phyloP scores from a whole-genome alignment of 2,888 invertebrate genomes.

The Andrena haemorrhoa region DNA sequence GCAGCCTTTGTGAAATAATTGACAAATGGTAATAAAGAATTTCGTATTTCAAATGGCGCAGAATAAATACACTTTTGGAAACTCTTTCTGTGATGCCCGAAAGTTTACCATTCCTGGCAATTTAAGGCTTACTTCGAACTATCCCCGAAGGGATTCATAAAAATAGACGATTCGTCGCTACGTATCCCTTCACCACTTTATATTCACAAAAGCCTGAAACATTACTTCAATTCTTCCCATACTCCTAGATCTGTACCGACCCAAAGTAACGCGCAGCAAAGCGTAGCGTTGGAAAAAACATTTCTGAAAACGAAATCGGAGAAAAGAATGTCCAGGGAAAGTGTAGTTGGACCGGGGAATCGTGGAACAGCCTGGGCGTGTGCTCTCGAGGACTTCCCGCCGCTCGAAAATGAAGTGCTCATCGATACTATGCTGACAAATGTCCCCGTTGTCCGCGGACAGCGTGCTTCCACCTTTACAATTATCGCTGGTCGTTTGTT shows the following conservation, averaged over 20 bases:
- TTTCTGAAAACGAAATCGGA: too few species aligned
- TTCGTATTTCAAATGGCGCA: background rate
- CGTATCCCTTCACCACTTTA: too few species aligned
- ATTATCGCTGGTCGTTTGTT: conserved; percentile 49
- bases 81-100: background rate
- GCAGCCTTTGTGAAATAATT: too few species aligned
- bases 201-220: too few species aligned
- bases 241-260: too few species aligned
- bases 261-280: too few species aligned
- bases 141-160: background rate
- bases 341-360: background rate
- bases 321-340: background rate
- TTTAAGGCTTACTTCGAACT: background rate
- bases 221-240: too few species aligned
- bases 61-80: background rate
- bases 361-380: conserved; percentile 36
- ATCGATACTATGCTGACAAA: conserved; percentile 74
- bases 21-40: background rate
- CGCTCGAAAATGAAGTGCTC: conserved; percentile 70
- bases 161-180: background rate
- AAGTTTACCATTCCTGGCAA: background rate
- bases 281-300: too few species aligned
- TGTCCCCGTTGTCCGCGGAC: conserved; percentile 65
- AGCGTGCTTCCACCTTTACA: conserved; percentile 53
- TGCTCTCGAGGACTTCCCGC: conserved; percentile 29